A percentile compares a stretch with the other conserved stretches of the same genome.
Conservation (phyloP, 1,140 invertebrate genomes). For the Bombus sylvicola region DNA sequence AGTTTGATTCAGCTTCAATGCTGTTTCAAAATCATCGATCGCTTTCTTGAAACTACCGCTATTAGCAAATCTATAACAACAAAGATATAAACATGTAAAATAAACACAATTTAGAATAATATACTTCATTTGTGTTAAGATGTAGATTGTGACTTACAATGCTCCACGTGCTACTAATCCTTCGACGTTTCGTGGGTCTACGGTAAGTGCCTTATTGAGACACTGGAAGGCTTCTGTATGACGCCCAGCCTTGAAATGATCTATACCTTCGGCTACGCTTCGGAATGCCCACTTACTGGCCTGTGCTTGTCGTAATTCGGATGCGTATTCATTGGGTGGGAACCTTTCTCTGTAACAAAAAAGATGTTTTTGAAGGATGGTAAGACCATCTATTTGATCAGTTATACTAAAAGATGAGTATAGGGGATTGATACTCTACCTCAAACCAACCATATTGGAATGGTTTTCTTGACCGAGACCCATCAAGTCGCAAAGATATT, state of each 20-base stretch:
- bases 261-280: slow-evolving; percentile 95
- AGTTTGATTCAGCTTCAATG: slow-evolving; percentile 92
- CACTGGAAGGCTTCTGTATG: slow-evolving; percentile 97
- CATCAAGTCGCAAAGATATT: slow-evolving; percentile 89
- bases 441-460: slow-evolving; percentile 89
- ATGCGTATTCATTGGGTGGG: slow-evolving; percentile 90
- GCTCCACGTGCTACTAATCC: slow-evolving; percentile 96
- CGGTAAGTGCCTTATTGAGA: slow-evolving; percentile 95
- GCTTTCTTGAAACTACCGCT: slow-evolving; percentile 96
- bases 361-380: not conserved
- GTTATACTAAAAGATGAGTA: not conserved
- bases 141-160: slow-evolving; percentile 84
- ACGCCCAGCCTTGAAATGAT: slow-evolving; percentile 95
- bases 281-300: slow-evolving; percentile 96
- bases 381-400: not conserved
- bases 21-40: slow-evolving; percentile 96
- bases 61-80: slow-evolving; percentile 90
- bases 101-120: not conserved
- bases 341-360: slow-evolving; percentile 86
- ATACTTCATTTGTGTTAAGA: not conserved
- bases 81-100: not conserved
- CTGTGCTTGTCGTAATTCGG: slow-evolving; percentile 92
- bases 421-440: slow-evolving; percentile 82
- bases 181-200: slow-evolving; percentile 96
- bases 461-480: slow-evolving; percentile 88